Conservation (phyloP, 2,888 invertebrate genomes). For the Phyto melanocephala region DNA sequence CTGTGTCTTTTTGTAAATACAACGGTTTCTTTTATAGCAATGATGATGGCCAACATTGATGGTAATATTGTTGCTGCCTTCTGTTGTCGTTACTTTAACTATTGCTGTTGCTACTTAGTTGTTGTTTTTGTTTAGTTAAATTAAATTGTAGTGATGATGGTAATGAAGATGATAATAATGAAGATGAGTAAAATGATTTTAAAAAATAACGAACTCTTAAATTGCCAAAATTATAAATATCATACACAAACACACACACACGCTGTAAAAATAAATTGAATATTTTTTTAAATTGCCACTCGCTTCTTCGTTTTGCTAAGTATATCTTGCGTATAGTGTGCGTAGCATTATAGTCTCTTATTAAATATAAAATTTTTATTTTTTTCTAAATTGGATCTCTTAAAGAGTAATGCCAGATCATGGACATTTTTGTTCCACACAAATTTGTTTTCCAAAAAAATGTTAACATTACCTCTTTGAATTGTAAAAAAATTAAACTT, state of each 20-base stretch:
- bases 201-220: slow-evolving; percentile 59
- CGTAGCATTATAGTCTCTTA: slow-evolving; percentile 21
- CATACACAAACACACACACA: background rate
- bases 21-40: slow-evolving; percentile 78
- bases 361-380: background rate
- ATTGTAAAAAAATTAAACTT: too few relatives aligned
- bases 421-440: background rate
- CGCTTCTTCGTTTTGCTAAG: background rate
- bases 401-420: slow-evolving; percentile 3
- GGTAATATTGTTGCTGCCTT: background rate
- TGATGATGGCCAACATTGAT: slow-evolving; percentile 47
- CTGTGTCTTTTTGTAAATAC: slow-evolving; percentile 77
- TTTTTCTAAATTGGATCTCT: background rate
- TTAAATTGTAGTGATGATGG: background rate
- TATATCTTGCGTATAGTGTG: slow-evolving; percentile 14
- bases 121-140: background rate
- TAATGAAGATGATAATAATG: slow-evolving; percentile 17
- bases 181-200: slow-evolving; percentile 46
- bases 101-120: background rate
- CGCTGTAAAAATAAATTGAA: background rate
- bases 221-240: slow-evolving; percentile 38
- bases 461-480: too few relatives aligned
- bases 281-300: slow-evolving; percentile 6
- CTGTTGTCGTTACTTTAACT: slow-evolving; percentile 7
- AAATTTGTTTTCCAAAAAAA: too few relatives aligned